phyloP scores from a whole-genome alignment of 2,888 invertebrate genomes.

The Ormyrus rosae region DNA sequence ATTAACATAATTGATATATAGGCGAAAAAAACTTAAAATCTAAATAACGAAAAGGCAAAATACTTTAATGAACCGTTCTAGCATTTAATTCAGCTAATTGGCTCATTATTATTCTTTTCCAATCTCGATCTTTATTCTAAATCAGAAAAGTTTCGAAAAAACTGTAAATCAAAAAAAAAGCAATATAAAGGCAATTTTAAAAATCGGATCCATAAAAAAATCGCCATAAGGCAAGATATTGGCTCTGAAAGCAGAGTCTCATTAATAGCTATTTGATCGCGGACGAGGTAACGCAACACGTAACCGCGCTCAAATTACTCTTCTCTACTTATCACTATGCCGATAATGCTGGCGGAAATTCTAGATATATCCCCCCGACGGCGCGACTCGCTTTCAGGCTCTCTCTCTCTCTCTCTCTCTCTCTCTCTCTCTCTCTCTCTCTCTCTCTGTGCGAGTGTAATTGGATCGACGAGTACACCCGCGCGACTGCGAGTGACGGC shows the following conservation, averaged over 20 bases:
- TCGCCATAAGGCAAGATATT: neutral
- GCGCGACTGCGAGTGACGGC: neutral
- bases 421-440: too few species aligned
- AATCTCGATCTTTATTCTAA: too few species aligned
- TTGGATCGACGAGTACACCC: constrained; percentile 21
- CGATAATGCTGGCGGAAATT: constrained; percentile 35
- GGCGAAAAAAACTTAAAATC: too few species aligned
- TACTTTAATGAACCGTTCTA: too few species aligned
- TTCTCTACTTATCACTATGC: constrained; percentile 14
- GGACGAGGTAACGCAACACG: constrained; percentile 8
- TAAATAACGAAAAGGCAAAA: too few species aligned
- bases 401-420: too few species aligned
- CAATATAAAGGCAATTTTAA: too few species aligned
- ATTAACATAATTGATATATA: too few species aligned
- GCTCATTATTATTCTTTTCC: too few species aligned
- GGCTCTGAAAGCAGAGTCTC: constrained; percentile 5
- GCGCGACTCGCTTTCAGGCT: neutral
- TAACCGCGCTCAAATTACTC: constrained; percentile 25
- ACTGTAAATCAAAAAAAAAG: too few species aligned
- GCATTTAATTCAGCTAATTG: too few species aligned
- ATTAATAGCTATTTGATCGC: constrained; percentile 7
- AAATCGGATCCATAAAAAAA: neutral
- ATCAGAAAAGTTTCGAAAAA: too few species aligned
- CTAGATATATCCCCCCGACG: constrained; percentile 11
- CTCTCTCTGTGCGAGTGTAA: neutral